Base-by-base conservation (phyloP, 2,888 invertebrate genomes). In the Cylindroiulus punctatus region DNA sequence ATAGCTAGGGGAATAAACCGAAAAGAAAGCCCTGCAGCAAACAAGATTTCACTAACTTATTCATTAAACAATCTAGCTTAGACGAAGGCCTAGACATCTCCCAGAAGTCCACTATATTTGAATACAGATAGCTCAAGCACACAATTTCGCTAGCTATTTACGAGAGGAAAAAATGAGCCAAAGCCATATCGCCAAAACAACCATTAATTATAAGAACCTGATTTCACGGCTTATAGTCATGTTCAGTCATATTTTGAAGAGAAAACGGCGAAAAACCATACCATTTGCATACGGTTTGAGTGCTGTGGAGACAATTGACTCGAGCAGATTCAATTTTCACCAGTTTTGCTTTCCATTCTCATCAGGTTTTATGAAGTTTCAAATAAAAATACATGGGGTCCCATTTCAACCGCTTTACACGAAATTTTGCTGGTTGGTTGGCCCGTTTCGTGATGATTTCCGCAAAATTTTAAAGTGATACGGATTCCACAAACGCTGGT, bases 11-110 rank as follows among this genome's bases (percentile, higher is more conserved):
- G 82, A 82, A 82, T 82, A 82, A 82, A 82, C 12, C 14, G 17
- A n/a, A 36, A 36, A 82, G 42, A 82, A 82, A 82, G 36, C 82
- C 82, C 36, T 36, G 36, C 82, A 82, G 82, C 82, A 82, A 82
- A 82, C 82, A 22, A 82, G 82, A 82, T 82, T 82, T 82, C 42
- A 40, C 82, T 82, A 40, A 42, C 82, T 82, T 82, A 82, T 82
- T 82, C 82, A 82, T 82, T 82, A 82, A 40, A 82, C 82, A 42
- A 40, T 40, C 36, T 42, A 82, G 82, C 82, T 42, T n/a, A 40
- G 36, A 82, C 82, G 36, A 40, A 82, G 82, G 65, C 82, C 82
- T 40, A 5, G 19, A 0, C 42, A 82, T 82, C 82, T 82, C 82
- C 82, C 82, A 82, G 22, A 82, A 36, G 82, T 82, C 82, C 82